Conservation (phyloP, 2,113 vertebrate species). For the Crotalus viridis region DNA sequence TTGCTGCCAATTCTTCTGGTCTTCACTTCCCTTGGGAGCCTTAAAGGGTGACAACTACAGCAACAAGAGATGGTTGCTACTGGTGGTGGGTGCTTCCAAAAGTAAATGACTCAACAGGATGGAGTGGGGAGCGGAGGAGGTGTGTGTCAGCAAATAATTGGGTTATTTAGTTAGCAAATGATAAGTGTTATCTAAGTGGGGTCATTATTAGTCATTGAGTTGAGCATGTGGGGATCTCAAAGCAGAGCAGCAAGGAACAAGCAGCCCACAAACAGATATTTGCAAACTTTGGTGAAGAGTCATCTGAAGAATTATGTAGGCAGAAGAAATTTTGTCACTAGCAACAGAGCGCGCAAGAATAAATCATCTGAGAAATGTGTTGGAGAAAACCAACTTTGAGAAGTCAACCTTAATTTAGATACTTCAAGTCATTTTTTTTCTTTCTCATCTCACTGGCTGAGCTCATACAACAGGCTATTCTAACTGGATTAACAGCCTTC, state of each 20-base stretch:
- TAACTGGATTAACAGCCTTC: neutral
- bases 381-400: neutral
- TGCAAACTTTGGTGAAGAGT: neutral
- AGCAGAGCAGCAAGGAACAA: neutral
- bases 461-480: neutral
- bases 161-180: neutral
- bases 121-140: neutral
- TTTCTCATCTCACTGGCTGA: neutral
- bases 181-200: neutral
- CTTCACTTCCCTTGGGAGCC: neutral
- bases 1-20: neutral
- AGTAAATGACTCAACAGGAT: neutral
- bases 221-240: neutral
- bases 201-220: neutral
- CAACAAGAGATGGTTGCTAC: neutral
- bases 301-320: neutral
- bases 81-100: neutral
- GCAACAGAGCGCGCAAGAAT: neutral
- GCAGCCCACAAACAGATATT: neutral
- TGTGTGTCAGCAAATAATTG: slow-evolving; percentile 1
- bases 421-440: neutral
- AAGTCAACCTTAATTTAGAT: neutral
- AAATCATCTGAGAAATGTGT: neutral
- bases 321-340: neutral
- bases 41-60: neutral